Base-by-base conservation (phyloP, 2,113 vertebrate genomes). In the Mastomys natalensis region DNA sequence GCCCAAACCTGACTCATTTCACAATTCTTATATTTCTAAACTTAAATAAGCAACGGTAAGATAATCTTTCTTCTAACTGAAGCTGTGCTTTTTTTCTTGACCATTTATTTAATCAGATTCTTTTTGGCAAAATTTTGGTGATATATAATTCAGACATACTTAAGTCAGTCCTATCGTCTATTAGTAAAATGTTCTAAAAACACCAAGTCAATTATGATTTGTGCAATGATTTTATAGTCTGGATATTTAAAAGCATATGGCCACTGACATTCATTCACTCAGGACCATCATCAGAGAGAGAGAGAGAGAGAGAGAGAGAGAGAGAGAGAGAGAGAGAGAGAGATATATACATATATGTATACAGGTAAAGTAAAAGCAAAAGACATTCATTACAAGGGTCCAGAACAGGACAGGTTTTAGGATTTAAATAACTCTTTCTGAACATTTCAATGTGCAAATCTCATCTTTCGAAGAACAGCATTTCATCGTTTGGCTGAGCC, bases 391-490 rank as follows among this genome's bases (percentile, higher is more conserved):
- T 72, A 40, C 7, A 88, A 72, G 22, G 7, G 19, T 12, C 29
- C 34, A 70, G 17, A 53, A 70, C 31, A 26, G 15, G 37, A 22
- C 11, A 87, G 53, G 55, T 12, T 76, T 37, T 40, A 34, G 19
- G 70, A 58, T 51, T 70, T 87, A 87, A 48, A 15, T 51, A 68
- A 24, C 86, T 58, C 17, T 60, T 66, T 90, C 89, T 82, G 68
- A 72, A 51, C 64, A 87, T 89, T 43, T 88, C 88, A 34, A 0
- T 48, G 82, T n/a, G 78, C 88, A 92, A 86, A 31, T 26, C 87
- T 51, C 31, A 84, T 80, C 92, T 74, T 97, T 95, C 72, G 0
- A 45, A 96, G 96, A 93, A 81, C 90, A 89, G n/a, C 72, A n/a
- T 90, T 87, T 73, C 7, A 19, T 64, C 76, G 95, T 90, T 85